Evolutionary conservation across 2,888 invertebrate genomes (phyloP).

Genomic region (Athetis lepigone): DNA sequence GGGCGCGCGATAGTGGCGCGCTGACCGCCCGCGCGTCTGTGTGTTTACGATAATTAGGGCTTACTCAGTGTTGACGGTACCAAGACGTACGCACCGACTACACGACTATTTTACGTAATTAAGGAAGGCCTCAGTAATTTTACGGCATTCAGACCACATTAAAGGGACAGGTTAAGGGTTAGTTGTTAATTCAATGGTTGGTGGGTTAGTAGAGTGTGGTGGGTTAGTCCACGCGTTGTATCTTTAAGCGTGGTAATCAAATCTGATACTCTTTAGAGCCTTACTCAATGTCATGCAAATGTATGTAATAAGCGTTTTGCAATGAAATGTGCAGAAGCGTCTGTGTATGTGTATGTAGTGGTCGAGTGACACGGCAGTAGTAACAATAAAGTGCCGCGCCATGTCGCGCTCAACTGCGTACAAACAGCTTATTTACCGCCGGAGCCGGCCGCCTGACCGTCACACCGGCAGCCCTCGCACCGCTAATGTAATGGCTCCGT

Average conservation of each 20-base stretch:
- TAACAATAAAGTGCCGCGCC: slow-evolving; percentile 35
- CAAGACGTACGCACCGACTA: slow-evolving; percentile 32
- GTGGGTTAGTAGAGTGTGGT: no score
- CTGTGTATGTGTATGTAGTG: neutral
- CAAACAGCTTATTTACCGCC: slow-evolving; percentile 40
- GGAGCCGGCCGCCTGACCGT: slow-evolving; percentile 10
- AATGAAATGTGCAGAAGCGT: slow-evolving; percentile 4
- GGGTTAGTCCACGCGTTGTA: no score
- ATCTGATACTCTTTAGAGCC: neutral
- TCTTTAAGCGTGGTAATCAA: no score
- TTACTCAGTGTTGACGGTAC: slow-evolving; percentile 44
- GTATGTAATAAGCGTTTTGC: neutral
- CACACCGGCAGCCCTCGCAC: neutral
- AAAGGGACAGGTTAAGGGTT: slow-evolving; percentile 11
- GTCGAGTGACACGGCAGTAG: slow-evolving; percentile 8
- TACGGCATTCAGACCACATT: slow-evolving; percentile 4
- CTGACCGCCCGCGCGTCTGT: slow-evolving; percentile 37
- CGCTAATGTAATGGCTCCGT: slow-evolving; percentile 30
- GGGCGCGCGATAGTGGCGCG: slow-evolving; percentile 51
- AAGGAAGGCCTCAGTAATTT: slow-evolving; percentile 21
- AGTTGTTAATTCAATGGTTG: slow-evolving; percentile 4
- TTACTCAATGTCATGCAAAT: neutral
- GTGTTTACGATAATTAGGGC: slow-evolving; percentile 64
- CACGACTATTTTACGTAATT: slow-evolving; percentile 31
- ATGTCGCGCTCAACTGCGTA: slow-evolving; percentile 32